phyloP scores from a whole-genome alignment of 2,888 invertebrate species.

The Theodoxus fluviatilis region DNA sequence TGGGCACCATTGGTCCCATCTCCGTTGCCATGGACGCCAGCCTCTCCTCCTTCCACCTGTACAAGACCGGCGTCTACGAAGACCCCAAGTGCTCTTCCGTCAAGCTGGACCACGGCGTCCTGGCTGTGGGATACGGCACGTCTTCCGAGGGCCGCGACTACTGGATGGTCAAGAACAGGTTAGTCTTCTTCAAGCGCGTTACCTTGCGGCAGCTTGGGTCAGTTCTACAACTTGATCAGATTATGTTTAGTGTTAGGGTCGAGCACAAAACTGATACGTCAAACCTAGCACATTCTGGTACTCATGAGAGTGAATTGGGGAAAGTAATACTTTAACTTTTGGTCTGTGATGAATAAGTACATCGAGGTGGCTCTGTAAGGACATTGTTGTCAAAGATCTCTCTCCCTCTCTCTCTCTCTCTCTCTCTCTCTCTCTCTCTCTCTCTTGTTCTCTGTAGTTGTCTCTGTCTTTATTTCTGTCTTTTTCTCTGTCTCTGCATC shows the following conservation, averaged over 20 bases:
- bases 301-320: too few species aligned
- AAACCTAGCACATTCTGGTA: too few species aligned
- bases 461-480: not conserved
- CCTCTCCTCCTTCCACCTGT: slow-evolving; percentile 67
- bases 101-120: slow-evolving; percentile 82
- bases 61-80: slow-evolving; percentile 71
- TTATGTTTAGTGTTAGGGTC: too few species aligned
- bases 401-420: not conserved
- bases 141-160: slow-evolving; percentile 71
- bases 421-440: not conserved
- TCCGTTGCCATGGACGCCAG: slow-evolving; percentile 90
- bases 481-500: not conserved
- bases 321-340: too few species aligned
- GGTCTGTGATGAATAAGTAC: too few species aligned
- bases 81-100: slow-evolving; percentile 81
- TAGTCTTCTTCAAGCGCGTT: too few species aligned
- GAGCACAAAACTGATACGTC: too few species aligned
- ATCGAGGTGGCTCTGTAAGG: too few species aligned
- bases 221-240: too few species aligned
- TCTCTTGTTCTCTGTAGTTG: not conserved
- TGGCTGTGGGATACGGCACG: slow-evolving; percentile 82
- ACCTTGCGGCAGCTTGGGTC: too few species aligned
- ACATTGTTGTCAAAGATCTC: too few species aligned
- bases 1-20: slow-evolving; percentile 84
- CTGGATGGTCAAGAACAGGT: slow-evolving; percentile 88